Evolutionary conservation across 2,888 invertebrate genomes (phyloP).

Genomic region (Patella depressa): DNA sequence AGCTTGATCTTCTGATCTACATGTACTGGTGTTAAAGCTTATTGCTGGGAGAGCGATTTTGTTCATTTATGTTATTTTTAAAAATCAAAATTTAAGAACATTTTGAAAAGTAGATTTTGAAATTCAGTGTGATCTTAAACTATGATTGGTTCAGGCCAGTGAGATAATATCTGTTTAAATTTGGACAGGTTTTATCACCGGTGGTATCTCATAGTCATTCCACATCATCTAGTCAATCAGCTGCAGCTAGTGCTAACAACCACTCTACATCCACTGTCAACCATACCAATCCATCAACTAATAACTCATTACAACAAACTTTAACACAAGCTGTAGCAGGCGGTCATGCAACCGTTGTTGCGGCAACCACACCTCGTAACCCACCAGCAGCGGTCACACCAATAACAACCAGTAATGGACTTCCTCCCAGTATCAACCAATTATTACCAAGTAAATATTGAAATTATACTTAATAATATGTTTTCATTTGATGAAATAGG

Average conservation of each 20-base stretch:
- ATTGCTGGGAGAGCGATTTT: not conserved
- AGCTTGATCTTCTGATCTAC: not conserved
- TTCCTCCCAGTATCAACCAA: slow-evolving; percentile 59
- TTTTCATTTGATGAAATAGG: no score
- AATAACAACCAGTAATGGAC: slow-evolving; percentile 48
- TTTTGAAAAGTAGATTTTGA: no score
- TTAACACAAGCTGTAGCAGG: slow-evolving; percentile 45
- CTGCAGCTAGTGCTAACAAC: slow-evolving; percentile 20
- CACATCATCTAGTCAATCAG: slow-evolving; percentile 31
- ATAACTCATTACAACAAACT: slow-evolving; percentile 45
- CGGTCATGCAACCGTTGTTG: slow-evolving; percentile 26
- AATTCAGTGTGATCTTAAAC: no score
- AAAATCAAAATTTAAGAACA: no score
- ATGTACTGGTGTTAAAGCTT: not conserved
- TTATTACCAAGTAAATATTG: slow-evolving; percentile 62
- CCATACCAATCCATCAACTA: slow-evolving; percentile 25
- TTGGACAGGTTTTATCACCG: slow-evolving; percentile 25
- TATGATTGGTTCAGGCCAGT: no score
- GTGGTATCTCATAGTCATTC: slow-evolving; percentile 30
- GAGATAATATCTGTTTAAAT: no score
- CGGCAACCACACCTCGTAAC: slow-evolving; percentile 37
- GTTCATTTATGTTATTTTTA: no score
- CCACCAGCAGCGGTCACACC: slow-evolving; percentile 29
- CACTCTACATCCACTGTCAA: slow-evolving; percentile 5
- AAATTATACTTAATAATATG: not conserved